A percentile compares a stretch with the other conserved stretches of the same genome.
phyloP scores from a whole-genome alignment of 2,797 vertebrate genomes.

The Odontamblyopus rebecca region DNA sequence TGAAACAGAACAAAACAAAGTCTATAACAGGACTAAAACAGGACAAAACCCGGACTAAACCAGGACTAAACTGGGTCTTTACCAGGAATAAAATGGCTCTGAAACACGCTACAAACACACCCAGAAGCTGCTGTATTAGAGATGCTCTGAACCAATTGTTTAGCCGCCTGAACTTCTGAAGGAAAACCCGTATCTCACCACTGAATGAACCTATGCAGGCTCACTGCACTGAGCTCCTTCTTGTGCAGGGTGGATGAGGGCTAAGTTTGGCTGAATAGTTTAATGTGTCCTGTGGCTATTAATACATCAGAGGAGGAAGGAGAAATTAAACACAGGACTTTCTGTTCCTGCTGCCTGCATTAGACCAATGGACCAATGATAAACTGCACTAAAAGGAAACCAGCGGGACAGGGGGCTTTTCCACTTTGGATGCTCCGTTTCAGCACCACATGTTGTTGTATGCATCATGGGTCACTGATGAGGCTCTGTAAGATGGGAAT shows the following conservation, averaged over 20 bases:
- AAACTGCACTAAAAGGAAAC: slow-evolving; percentile 18
- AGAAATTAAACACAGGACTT: slow-evolving; percentile 42
- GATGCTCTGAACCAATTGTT: background rate
- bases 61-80: no score
- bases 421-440: background rate
- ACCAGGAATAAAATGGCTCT: no score
- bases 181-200: background rate
- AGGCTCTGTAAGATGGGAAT: background rate
- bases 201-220: slow-evolving; percentile 33
- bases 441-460: background rate
- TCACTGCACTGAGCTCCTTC: slow-evolving; percentile 38
- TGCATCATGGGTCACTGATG: background rate
- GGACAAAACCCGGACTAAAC: no score
- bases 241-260: slow-evolving; percentile 45
- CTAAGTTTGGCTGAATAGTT: slow-evolving; percentile 48
- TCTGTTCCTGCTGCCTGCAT: slow-evolving; percentile 51
- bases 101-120: no score
- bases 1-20: no score
- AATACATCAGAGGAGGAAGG: slow-evolving; percentile 48
- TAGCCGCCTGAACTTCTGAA: background rate
- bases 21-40: no score
- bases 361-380: slow-evolving; percentile 26
- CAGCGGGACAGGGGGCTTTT: slow-evolving; percentile 14
- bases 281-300: slow-evolving; percentile 55
- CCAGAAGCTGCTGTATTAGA: background rate